A percentile compares a stretch with the other conserved stretches of the same genome.
These are phyloP conservation scores for Apotomis capreana DNA, from an alignment of 2,888 invertebrate species.

Conservation along the genomic window DNA sequence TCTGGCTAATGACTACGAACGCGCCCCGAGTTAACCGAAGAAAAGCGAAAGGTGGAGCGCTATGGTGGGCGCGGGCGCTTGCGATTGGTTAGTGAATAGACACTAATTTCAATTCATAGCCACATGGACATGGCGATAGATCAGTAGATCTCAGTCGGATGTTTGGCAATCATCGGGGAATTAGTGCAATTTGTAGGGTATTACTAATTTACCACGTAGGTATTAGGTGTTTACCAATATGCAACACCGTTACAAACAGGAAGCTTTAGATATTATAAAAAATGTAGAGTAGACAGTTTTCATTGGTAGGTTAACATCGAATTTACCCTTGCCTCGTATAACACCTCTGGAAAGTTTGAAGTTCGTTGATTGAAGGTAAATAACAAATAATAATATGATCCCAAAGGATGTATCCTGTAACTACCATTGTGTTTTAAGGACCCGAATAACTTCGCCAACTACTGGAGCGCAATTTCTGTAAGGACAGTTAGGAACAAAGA, in stretches of 20 bases:
- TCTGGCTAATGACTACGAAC: too few relatives aligned
- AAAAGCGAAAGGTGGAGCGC: too few relatives aligned
- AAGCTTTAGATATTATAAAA: not conserved
- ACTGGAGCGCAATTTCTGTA: constrained; percentile 56
- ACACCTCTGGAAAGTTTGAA: not conserved
- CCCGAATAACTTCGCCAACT: constrained; percentile 56
- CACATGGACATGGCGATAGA: too few relatives aligned
- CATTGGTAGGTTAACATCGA: too few relatives aligned
- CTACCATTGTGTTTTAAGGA: constrained; percentile 60
- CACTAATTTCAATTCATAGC: too few relatives aligned
- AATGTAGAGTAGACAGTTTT: too few relatives aligned
- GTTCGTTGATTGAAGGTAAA: constrained; percentile 7
- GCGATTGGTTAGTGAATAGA: too few relatives aligned
- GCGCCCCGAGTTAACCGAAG: too few relatives aligned
- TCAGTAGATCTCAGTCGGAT: too few relatives aligned
- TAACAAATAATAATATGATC: constrained; percentile 44
- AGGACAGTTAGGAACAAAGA: constrained; percentile 59
- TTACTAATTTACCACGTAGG: not conserved
- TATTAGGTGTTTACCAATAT: not conserved
- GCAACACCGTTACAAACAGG: not conserved
- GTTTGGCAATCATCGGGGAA: too few relatives aligned
- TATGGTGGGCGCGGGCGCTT: too few relatives aligned
- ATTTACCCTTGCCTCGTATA: too few relatives aligned
- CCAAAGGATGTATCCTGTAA: constrained; percentile 50
- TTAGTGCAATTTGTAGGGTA: not conserved